These are phyloP conservation scores for Riptortus pedestris DNA, from an alignment of 1,140 invertebrate species.

Conservation along the genomic window DNA sequence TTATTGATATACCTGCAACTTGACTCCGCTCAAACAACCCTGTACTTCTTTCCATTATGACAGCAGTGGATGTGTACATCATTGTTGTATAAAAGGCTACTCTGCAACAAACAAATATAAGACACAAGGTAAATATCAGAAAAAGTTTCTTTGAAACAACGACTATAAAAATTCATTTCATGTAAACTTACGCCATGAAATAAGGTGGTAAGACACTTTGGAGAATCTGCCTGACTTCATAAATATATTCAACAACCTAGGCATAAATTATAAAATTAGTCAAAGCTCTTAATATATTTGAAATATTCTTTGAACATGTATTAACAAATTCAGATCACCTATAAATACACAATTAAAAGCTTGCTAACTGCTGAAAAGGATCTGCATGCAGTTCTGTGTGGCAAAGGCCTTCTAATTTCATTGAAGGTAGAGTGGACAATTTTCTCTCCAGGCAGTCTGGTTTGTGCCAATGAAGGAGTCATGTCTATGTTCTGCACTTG, in stretches of 20 bases:
- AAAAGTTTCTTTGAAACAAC: too few relatives aligned
- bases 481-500: too few relatives aligned
- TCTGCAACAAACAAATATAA: slow-evolving; percentile 13
- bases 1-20: slow-evolving; percentile 21
- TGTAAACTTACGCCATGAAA: slow-evolving; percentile 20
- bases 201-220: slow-evolving; percentile 14
- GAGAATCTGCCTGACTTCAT: not conserved
- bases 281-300: too few relatives aligned
- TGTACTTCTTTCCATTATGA: slow-evolving; percentile 25
- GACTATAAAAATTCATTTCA: not conserved
- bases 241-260: not conserved
- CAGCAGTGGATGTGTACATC: slow-evolving; percentile 24
- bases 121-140: not conserved
- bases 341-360: too few relatives aligned
- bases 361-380: too few relatives aligned
- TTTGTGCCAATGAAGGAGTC: too few relatives aligned
- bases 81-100: slow-evolving; percentile 25
- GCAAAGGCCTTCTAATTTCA: too few relatives aligned
- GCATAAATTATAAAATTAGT: not conserved
- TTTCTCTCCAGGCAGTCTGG: too few relatives aligned
- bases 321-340: too few relatives aligned
- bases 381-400: too few relatives aligned
- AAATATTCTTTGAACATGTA: too few relatives aligned
- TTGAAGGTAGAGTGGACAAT: too few relatives aligned
- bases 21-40: slow-evolving; percentile 27